These are phyloP conservation scores for Plebejus argus DNA, from an alignment of 2,888 invertebrate genomes.

Conservation along the genomic window DNA sequence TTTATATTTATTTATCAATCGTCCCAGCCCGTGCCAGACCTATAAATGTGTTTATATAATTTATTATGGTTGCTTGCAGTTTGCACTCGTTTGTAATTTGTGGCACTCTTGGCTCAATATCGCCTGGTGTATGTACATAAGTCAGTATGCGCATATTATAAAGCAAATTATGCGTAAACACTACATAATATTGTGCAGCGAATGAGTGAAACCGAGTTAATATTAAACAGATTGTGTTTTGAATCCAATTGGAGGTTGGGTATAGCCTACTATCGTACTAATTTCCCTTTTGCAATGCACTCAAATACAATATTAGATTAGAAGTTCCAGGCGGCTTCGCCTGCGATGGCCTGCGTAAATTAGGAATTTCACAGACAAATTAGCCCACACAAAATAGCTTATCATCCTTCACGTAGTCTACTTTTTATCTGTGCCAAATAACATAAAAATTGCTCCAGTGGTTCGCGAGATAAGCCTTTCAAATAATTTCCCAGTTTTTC, in stretches of 20 bases:
- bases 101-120: constrained; percentile 45
- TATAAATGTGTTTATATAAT: constrained; percentile 50
- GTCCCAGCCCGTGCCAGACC: constrained; percentile 51
- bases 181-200: neutral
- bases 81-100: constrained; percentile 47
- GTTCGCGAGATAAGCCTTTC: too few species aligned
- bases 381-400: too few species aligned
- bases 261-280: neutral
- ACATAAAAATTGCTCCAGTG: too few species aligned
- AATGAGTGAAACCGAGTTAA: constrained; percentile 1
- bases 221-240: constrained; percentile 24
- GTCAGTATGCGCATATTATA: neutral
- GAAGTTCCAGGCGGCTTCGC: too few species aligned
- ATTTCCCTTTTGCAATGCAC: neutral
- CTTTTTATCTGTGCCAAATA: too few species aligned
- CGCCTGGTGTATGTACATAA: constrained; percentile 39
- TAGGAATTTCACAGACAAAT: too few species aligned
- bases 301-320: neutral
- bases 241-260: neutral
- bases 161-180: constrained; percentile 20
- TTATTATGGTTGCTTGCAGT: constrained; percentile 50
- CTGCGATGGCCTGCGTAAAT: too few species aligned
- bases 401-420: too few species aligned
- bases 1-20: constrained; percentile 53
- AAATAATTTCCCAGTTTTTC: too few species aligned